A percentile compares a stretch with the other conserved stretches of the same genome.
These are phyloP conservation scores for Lepisosteus oculatus DNA, from an alignment of 2,113 vertebrate species.

Conservation along the genomic window DNA sequence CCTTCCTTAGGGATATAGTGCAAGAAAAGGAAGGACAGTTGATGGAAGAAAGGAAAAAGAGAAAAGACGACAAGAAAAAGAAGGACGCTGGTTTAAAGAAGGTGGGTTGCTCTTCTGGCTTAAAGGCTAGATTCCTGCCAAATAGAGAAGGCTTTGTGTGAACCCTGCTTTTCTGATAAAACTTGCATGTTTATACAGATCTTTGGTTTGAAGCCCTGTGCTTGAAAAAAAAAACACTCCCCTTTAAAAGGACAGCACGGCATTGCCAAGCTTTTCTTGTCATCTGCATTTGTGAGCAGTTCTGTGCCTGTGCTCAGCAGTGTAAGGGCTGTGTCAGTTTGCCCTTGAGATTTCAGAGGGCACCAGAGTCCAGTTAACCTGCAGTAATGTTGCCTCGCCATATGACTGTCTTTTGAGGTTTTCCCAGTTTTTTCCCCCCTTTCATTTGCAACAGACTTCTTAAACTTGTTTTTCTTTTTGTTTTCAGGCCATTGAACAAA, in stretches of 20 bases:
- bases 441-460: constrained; percentile 1
- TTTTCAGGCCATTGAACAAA: constrained; percentile 81
- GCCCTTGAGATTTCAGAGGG: no score
- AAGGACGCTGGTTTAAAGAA: constrained; percentile 87
- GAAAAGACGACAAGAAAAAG: constrained; percentile 83
- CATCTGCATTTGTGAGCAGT: no score
- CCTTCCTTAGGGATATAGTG: constrained; percentile 73
- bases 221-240: no score
- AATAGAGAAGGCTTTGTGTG: neutral
- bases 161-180: neutral
- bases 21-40: constrained; percentile 86
- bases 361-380: no score
- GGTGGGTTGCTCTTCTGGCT: constrained; percentile 12
- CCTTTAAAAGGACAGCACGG: no score
- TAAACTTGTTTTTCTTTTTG: constrained; percentile 54
- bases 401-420: neutral
- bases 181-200: neutral
- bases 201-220: no score
- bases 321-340: no score
- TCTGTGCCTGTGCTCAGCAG: no score
- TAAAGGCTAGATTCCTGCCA: neutral
- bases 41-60: constrained; percentile 91
- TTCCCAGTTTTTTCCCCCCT: neutral
- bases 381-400: neutral
- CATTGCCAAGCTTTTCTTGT: no score